These are phyloP conservation scores for Aphelenchoides besseyi DNA, from an alignment of 1,140 invertebrate species.

Conservation along the genomic window DNA sequence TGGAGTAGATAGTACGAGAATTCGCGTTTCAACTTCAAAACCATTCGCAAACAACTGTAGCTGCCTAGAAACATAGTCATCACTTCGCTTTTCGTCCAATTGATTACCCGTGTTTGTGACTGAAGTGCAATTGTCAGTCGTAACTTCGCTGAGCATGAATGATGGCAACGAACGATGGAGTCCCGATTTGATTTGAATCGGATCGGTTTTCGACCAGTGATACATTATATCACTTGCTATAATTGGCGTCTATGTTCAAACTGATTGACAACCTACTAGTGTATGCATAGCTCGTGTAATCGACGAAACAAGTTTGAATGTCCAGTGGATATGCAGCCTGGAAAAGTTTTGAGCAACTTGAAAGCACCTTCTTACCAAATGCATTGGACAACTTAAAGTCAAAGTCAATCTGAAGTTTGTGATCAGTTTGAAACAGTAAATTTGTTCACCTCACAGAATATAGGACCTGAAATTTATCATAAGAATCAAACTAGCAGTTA, in stretches of 20 bases:
- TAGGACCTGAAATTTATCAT: too few species aligned
- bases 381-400: slow-evolving; percentile 89
- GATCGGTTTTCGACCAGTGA: slow-evolving; percentile 74
- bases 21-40: slow-evolving; percentile 63
- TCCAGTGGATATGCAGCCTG: slow-evolving; percentile 80
- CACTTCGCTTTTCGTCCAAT: slow-evolving; percentile 29
- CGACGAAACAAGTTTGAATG: slow-evolving; percentile 82
- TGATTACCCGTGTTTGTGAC: slow-evolving; percentile 90
- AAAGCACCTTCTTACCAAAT: slow-evolving; percentile 61
- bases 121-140: slow-evolving; percentile 87
- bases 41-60: slow-evolving; percentile 58
- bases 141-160: slow-evolving; percentile 84
- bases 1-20: slow-evolving; percentile 66
- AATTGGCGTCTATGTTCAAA: too few species aligned
- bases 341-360: slow-evolving; percentile 16
- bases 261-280: slow-evolving; percentile 28
- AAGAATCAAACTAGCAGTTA: too few species aligned
- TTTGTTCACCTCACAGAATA: slow-evolving; percentile 74
- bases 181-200: slow-evolving; percentile 88
- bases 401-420: slow-evolving; percentile 74
- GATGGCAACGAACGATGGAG: slow-evolving; percentile 76
- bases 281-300: slow-evolving; percentile 72
- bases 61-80: slow-evolving; percentile 47
- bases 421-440: too few species aligned
- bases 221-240: slow-evolving; percentile 70